Evolutionary conservation across 2,888 invertebrate genomes (phyloP).

Genomic region (Tolmerus cingulatus): DNA sequence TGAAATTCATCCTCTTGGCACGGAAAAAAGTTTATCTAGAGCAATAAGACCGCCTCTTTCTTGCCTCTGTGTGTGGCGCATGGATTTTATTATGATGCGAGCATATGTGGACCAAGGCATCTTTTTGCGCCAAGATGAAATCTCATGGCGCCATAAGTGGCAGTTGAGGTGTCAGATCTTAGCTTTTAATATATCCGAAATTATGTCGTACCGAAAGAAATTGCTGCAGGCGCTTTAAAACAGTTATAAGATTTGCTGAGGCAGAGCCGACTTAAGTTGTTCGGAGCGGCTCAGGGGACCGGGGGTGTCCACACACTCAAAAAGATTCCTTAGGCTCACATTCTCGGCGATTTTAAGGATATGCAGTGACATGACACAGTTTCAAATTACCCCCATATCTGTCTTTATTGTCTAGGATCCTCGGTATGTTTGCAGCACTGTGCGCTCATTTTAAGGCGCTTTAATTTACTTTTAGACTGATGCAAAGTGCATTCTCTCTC

Average conservation of each 20-base stretch:
- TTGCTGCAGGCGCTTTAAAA: slow-evolving; percentile 21
- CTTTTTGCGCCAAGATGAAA: slow-evolving; percentile 12
- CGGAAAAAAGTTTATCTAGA: slow-evolving; percentile 21
- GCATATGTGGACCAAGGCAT: slow-evolving; percentile 9
- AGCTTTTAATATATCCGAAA: slow-evolving; percentile 37
- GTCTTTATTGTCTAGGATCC: not conserved
- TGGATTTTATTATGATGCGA: not conserved
- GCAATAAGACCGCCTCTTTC: slow-evolving; percentile 21
- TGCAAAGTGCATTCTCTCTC: slow-evolving; percentile 22
- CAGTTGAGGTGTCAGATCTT: slow-evolving; percentile 39
- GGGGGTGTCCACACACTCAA: not conserved
- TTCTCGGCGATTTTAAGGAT: not conserved
- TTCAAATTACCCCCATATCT: slow-evolving; percentile 28
- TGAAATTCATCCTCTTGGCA: slow-evolving; percentile 36
- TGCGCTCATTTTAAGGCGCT: slow-evolving; percentile 8
- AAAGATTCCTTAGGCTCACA: not conserved
- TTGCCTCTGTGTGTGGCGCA: not conserved
- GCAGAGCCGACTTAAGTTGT: slow-evolving; percentile 7
- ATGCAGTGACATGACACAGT: slow-evolving; percentile 20
- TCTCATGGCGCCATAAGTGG: slow-evolving; percentile 35
- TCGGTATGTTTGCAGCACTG: not conserved
- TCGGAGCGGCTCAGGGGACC: not conserved
- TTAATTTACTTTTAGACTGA: slow-evolving; percentile 21
- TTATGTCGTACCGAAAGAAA: slow-evolving; percentile 35
- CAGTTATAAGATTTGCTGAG: slow-evolving; percentile 16